Conservation (phyloP, 2,113 vertebrate species). For the Mormoops blainvillei region DNA sequence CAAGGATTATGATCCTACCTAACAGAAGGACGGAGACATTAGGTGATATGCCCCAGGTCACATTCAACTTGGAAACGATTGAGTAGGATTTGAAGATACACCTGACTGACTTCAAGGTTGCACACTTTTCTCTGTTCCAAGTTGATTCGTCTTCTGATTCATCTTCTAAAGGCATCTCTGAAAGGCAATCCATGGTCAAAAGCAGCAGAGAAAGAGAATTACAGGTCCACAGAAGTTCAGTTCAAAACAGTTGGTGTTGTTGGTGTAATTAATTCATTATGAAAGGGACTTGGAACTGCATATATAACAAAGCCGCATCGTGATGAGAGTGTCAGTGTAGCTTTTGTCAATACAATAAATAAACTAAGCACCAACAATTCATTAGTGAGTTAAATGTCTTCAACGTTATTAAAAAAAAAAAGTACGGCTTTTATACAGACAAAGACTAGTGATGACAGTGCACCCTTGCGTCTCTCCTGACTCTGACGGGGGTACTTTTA, state of each 20-base stretch:
- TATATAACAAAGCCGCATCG: background rate
- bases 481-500: background rate
- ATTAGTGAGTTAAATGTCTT: background rate
- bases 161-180: background rate
- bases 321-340: background rate
- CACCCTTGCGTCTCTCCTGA: background rate
- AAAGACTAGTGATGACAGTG: background rate
- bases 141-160: background rate
- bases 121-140: background rate
- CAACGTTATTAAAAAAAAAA: background rate
- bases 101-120: background rate
- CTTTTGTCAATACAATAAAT: background rate
- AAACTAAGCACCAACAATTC: background rate
- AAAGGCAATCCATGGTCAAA: background rate
- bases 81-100: background rate
- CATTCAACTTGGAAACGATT: background rate
- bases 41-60: background rate
- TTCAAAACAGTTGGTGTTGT: background rate
- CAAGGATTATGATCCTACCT: background rate
- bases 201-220: background rate
- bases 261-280: background rate
- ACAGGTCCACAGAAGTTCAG: background rate
- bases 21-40: background rate
- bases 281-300: background rate
- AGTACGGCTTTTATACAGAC: background rate